Percentiles rank a stretch among this genome's conserved stretches.
Conservation (phyloP, 2,888 invertebrate species). For the Urechis unicinctus region DNA sequence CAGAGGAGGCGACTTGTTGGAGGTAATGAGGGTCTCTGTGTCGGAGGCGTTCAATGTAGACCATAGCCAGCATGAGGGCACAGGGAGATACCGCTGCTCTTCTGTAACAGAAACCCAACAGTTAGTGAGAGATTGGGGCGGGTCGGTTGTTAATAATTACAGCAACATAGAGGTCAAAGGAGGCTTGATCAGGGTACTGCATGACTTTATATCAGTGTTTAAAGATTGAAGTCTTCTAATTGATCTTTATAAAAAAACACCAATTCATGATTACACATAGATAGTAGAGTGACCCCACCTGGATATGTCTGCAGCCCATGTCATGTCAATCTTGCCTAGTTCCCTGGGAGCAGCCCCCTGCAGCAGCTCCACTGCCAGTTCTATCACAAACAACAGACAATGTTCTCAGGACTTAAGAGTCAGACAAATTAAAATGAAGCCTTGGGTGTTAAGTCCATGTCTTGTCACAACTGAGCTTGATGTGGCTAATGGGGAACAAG, state of each 20-base stretch:
- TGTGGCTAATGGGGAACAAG: background rate
- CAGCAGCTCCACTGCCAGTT: conserved; percentile 73
- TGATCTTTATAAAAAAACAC: background rate
- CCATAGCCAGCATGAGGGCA: conserved; percentile 82
- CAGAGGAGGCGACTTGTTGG: conserved; percentile 75
- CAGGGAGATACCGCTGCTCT: conserved; percentile 84
- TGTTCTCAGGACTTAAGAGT: too few species aligned
- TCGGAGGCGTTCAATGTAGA: conserved; percentile 86
- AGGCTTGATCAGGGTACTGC: too few species aligned
- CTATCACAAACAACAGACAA: conserved; percentile 8
- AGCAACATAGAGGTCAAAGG: too few species aligned
- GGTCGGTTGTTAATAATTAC: too few species aligned
- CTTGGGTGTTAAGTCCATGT: too few species aligned
- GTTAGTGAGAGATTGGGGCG: too few species aligned
- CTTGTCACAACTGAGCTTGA: too few species aligned
- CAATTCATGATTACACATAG: background rate
- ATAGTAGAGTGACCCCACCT: conserved; percentile 39
- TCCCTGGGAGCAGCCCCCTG: conserved; percentile 57
- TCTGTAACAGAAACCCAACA: conserved; percentile 53
- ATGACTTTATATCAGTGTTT: too few species aligned
- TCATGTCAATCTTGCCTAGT: conserved; percentile 43
- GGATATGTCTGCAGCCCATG: conserved; percentile 38
- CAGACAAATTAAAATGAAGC: too few species aligned
- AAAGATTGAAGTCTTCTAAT: too few species aligned
- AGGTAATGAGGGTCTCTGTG: conserved; percentile 74